Evolutionary conservation across 2,113 vertebrate species (phyloP).

Genomic region (Gobius niger): DNA sequence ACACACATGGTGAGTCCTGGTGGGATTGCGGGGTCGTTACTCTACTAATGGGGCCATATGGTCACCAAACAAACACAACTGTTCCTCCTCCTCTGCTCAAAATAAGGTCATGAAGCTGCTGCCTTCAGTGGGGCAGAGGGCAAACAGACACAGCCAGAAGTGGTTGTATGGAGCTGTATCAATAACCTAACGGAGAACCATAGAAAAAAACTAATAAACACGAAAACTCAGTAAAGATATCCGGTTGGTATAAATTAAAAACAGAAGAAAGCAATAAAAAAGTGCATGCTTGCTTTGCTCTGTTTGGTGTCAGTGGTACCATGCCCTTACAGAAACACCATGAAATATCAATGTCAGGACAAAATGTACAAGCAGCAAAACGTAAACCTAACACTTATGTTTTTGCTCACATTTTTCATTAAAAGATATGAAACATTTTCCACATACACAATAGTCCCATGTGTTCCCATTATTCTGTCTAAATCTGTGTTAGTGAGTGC

Average conservation of each 20-base stretch:
- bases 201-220: neutral
- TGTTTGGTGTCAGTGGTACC: too few relatives aligned
- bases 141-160: conserved; percentile 35
- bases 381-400: too few relatives aligned
- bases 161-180: conserved; percentile 43
- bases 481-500: too few relatives aligned
- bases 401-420: too few relatives aligned
- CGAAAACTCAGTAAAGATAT: neutral
- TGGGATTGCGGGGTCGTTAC: conserved; percentile 75
- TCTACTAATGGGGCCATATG: conserved; percentile 81
- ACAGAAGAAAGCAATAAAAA: too few relatives aligned
- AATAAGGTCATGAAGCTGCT: conserved; percentile 74
- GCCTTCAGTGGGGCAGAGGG: conserved; percentile 60
- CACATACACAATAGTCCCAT: too few relatives aligned
- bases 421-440: too few relatives aligned
- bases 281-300: too few relatives aligned
- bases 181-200: conserved; percentile 37
- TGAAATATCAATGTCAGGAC: too few relatives aligned
- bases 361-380: too few relatives aligned
- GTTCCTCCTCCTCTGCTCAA: conserved; percentile 55
- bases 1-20: conserved; percentile 46
- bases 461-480: too few relatives aligned
- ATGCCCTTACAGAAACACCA: too few relatives aligned
- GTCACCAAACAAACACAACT: conserved; percentile 79
- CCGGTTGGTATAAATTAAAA: neutral